phyloP scores from a whole-genome alignment of 2,888 invertebrate species.

The Ferrisia virgata region DNA sequence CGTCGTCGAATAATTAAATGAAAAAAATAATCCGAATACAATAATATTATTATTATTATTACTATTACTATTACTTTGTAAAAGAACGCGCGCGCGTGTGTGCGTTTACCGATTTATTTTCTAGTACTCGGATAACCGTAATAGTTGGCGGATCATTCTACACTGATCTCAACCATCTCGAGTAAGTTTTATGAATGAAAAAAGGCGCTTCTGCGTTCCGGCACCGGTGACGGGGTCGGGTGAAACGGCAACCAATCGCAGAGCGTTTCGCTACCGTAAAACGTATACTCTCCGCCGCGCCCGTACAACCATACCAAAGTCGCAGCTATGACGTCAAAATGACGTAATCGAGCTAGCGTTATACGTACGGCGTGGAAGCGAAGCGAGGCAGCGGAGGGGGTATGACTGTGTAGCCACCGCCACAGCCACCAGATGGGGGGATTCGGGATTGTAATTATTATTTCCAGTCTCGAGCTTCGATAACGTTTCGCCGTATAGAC shows the following conservation, averaged over 20 bases:
- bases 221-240: neutral
- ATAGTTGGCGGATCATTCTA: conserved; percentile 38
- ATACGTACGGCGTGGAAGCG: neutral
- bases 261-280: neutral
- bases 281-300: conserved; percentile 2
- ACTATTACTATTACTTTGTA: neutral
- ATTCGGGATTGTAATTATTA: too few relatives aligned
- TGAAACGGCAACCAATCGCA: conserved; percentile 22
- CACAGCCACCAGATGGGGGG: too few relatives aligned
- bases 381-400: too few relatives aligned
- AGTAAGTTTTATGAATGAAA: conserved; percentile 43
- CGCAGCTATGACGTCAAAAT: conserved; percentile 44
- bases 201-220: conserved; percentile 34
- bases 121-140: neutral
- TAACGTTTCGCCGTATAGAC: neutral
- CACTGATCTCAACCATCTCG: conserved; percentile 43
- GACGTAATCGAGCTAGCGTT: conserved; percentile 42
- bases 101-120: neutral
- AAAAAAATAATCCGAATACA: too few relatives aligned
- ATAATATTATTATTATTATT: too few relatives aligned
- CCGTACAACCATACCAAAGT: neutral
- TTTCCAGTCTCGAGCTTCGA: conserved; percentile 19
- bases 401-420: too few relatives aligned
- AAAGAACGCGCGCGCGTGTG: conserved; percentile 11
- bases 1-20: neutral